Evolutionary conservation across 1,140 invertebrate genomes (phyloP).

Genomic region (Lerema accius): DNA sequence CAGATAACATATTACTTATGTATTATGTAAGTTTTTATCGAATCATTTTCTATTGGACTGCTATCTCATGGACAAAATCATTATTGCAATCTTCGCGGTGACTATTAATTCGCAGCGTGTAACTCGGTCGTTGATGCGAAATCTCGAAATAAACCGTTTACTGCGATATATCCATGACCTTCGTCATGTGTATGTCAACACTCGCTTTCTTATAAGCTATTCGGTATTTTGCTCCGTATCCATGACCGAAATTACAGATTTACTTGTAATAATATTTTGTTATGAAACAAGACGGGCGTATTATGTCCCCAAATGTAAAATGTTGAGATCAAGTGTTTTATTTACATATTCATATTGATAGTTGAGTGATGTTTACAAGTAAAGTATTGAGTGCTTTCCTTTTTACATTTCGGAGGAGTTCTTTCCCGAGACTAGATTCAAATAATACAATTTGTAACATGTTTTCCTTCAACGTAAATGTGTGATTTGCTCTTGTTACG

Average conservation of each 20-base stretch:
- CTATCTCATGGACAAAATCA: not conserved
- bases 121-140: slow-evolving; percentile 31
- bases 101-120: slow-evolving; percentile 22
- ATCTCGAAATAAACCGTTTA: slow-evolving; percentile 37
- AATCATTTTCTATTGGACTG: no score
- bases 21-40: no score
- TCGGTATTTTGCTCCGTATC: not conserved
- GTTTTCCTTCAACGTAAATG: no score
- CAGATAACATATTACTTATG: no score
- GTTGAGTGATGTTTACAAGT: no score
- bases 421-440: no score
- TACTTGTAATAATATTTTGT: not conserved
- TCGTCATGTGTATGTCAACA: slow-evolving; percentile 32
- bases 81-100: slow-evolving; percentile 13
- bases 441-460: no score
- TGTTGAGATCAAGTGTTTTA: no score
- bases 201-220: slow-evolving; percentile 13
- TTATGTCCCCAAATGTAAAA: no score
- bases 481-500: not conserved
- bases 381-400: no score
- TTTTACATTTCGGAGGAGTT: no score
- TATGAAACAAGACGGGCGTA: not conserved
- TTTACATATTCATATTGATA: no score
- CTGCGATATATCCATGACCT: slow-evolving; percentile 37
- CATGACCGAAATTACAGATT: slow-evolving; percentile 3